phyloP scores from a whole-genome alignment of 2,888 invertebrate species.

The Sarcophaga subvicina region DNA sequence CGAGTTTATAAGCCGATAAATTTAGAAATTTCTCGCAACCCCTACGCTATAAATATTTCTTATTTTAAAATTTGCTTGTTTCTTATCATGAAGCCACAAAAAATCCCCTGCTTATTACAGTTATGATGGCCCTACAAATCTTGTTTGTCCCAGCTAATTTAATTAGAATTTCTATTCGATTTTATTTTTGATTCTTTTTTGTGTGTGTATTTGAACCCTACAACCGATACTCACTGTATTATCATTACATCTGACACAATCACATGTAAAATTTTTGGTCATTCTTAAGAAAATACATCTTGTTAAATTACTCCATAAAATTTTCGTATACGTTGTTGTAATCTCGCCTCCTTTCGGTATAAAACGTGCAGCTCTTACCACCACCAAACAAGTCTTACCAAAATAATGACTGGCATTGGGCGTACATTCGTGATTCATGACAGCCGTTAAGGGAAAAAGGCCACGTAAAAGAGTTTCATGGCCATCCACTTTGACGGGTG shows the following conservation, averaged over 20 bases:
- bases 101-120: not conserved
- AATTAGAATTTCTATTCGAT: slow-evolving; percentile 28
- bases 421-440: slow-evolving; percentile 88
- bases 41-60: not conserved
- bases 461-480: slow-evolving; percentile 83
- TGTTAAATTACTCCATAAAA: slow-evolving; percentile 87
- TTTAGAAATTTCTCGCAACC: no score
- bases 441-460: slow-evolving; percentile 86
- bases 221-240: slow-evolving; percentile 84
- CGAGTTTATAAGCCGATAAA: no score
- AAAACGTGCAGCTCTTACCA: slow-evolving; percentile 84
- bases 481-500: slow-evolving; percentile 76
- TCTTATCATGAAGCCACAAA: slow-evolving; percentile 37
- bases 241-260: slow-evolving; percentile 87
- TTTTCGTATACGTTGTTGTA: slow-evolving; percentile 88
- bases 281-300: slow-evolving; percentile 85
- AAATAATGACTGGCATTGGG: slow-evolving; percentile 89
- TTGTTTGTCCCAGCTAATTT: slow-evolving; percentile 31
- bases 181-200: not conserved
- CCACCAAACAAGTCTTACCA: slow-evolving; percentile 84
- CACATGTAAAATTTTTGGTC: slow-evolving; percentile 87
- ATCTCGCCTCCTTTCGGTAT: slow-evolving; percentile 88
- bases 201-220: not conserved
- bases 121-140: not conserved
- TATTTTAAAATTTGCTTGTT: not conserved